A percentile compares a stretch with the other conserved stretches of the same genome.
Conservation (phyloP, 2,797 vertebrate species). For the Bradypodion pumilum region DNA sequence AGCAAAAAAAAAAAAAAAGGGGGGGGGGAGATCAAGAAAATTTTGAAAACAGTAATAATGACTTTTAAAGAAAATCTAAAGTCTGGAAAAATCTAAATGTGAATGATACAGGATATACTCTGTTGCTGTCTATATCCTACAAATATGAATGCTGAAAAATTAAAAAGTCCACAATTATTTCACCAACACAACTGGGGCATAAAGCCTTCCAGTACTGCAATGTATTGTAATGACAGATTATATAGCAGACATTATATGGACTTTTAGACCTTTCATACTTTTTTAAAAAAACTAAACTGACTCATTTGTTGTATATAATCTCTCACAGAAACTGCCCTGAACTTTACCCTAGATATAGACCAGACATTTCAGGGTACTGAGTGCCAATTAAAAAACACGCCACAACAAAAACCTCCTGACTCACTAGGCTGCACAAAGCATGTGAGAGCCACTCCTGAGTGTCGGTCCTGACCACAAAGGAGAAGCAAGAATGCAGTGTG, state of each 20-base stretch:
- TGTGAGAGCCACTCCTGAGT: constrained; percentile 62
- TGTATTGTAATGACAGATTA: neutral
- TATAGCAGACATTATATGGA: neutral
- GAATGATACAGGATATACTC: no score
- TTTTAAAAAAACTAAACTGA: constrained; percentile 50
- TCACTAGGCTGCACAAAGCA: constrained; percentile 56
- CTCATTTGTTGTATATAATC: constrained; percentile 52
- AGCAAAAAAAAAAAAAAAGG: no score
- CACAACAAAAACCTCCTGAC: constrained; percentile 63
- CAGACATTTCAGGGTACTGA: constrained; percentile 64
- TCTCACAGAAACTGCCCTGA: constrained; percentile 66
- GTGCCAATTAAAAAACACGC: constrained; percentile 67
- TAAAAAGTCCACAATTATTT: no score
- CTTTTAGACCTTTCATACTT: constrained; percentile 56
- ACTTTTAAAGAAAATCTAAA: no score
- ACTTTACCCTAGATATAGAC: constrained; percentile 71
- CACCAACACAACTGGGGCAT: no score
- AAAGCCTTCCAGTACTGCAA: no score
- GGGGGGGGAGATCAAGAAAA: no score
- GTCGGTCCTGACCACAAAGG: constrained; percentile 65
- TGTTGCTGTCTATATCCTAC: no score
- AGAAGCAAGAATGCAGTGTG: constrained; percentile 66
- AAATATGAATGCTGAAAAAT: no score
- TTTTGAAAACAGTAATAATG: no score
- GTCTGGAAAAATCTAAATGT: no score